Evolutionary conservation across 2,888 invertebrate species (phyloP), one percentile per base, ranked within the genome.

Genomic region (Andrena minutula): DNA sequence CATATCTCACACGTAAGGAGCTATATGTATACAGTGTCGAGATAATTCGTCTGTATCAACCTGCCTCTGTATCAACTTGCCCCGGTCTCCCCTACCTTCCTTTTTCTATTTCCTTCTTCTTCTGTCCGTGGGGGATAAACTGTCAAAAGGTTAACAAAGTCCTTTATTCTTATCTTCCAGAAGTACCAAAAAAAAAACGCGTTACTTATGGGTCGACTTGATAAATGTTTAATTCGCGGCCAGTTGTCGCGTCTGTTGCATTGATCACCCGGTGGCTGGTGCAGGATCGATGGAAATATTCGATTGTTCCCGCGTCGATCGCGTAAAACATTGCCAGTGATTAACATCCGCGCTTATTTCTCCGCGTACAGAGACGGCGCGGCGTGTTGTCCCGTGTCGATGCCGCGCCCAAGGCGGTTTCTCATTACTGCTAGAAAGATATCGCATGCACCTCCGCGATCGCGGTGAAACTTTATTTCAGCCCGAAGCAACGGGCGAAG

Each of bases 401-500:
- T 78, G 66, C 78, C 75, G 65, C 78, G 85, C 87, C 83, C 73
- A 69, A 65, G 83, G 87, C 84, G 78, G 80, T 86, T 86, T 83
- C 87, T 88, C 88, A 86, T 87, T 88, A 88, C 75, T 73, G 80
- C 75, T 85, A 82, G 86, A 85, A 88, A 86, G 85, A 75, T 78
- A 88, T 87, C 83, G 86, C 81, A 72, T 77, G 79, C 75, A 66
- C 78, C 83, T 82, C 75, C 75, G 56, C 71, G 83, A 88, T 77
- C 68, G 79, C 84, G 82, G 85, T 76, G 86, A 86, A 85, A 86
- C 76, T 84, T 77, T 77, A 81, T 80, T 85, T 87, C 81, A 78
- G 73, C 79, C 80, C 47, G 77, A 41, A 81, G 75, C 83, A 75
- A 84, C 70, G 66, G 28, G 20, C n/a, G 10, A 56, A 75, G 60